Base-by-base conservation (phyloP, 2,888 invertebrate species). In the Andrena minutula region DNA sequence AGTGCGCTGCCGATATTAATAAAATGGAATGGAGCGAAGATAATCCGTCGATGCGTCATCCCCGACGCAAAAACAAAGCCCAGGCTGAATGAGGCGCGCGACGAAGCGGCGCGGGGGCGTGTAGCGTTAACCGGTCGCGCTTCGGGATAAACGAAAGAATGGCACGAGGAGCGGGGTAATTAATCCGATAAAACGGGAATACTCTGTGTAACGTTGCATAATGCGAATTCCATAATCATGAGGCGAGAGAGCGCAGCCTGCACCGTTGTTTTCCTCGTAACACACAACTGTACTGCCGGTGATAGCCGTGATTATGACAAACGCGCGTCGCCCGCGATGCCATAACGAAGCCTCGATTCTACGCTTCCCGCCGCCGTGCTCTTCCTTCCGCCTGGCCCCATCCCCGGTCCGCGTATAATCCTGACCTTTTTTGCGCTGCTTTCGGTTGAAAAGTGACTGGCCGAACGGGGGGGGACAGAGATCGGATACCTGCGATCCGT, bases 201-300 rank as follows among this genome's bases (percentile, higher is more conserved):
- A 85, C 74, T 82, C 76, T 77, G 78, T 79, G 82, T 73, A 73
- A 76, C 75, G 84, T 86, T 86, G 82, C 85, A 74, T 86, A 86
- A 86, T 73, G 58, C 69, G 72, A 76, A 87, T 82, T 75, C 85
- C 76, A 47, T 87, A 87, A 86, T 85, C 87, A 35, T 61, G 81
- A 68, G 81, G 71, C 26, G 87, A 58, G 66, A 51, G n/a, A 53
- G 56, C 51, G 35, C 49, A n/a, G 7, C 53, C 20, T 20, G 56
- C 61, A 12, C 58, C 75, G 56, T 68, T 82, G 75, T 86, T 87
- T 75, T 58, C 70, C 58, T 70, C 74, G 82, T 69, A 56, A 79
- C 32, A 69, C n/a, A 49, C 75, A 75, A 69, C 74, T 78, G 66
- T 49, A 35, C 78, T 16, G 72, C 16, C 4, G 4, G 56, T 56